A percentile compares a stretch with the other conserved stretches of the same genome.
Evolutionary conservation across 92 coral and sea anemone species (phyloP).

Genomic region (Diadumene lineata): DNA sequence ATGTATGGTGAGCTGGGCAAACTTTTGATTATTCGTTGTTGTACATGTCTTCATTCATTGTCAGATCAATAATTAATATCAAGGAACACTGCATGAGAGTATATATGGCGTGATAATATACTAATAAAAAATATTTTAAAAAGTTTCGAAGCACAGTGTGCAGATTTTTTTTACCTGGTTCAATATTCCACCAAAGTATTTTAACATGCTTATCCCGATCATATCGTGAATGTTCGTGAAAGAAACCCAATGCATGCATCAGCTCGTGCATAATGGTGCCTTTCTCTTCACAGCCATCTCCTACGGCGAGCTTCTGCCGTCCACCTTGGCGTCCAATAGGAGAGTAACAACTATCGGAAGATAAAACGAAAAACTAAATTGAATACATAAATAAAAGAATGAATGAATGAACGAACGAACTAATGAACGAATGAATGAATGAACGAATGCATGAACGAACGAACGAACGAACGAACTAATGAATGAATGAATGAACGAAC

Average conservation of each 20-base stretch:
- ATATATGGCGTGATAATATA: no score
- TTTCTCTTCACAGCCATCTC: slow-evolving; percentile 84
- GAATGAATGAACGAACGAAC: no score
- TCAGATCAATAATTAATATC: no score
- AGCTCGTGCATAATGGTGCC: slow-evolving; percentile 87
- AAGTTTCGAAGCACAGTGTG: no score
- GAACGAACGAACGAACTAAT: no score
- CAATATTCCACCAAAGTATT: slow-evolving; percentile 90
- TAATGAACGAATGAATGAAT: no score
- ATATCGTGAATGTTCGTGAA: slow-evolving; percentile 86
- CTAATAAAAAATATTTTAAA: no score
- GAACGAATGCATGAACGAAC: no score
- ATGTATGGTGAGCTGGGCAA: neutral
- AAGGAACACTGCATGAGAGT: no score
- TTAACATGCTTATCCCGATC: slow-evolving; percentile 78
- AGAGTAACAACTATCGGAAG: slow-evolving; percentile 64
- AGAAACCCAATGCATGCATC: slow-evolving; percentile 90
- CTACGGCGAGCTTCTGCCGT: slow-evolving; percentile 76
- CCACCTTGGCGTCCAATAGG: slow-evolving; percentile 95
- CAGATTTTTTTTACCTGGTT: slow-evolving; percentile 60
- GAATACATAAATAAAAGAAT: no score
- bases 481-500: no score
- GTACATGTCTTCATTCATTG: no score
- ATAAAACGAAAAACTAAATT: neutral
- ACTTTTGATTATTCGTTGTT: neutral